Conservation (phyloP, 2,888 invertebrate genomes). For the Trichopoda pennipes region DNA sequence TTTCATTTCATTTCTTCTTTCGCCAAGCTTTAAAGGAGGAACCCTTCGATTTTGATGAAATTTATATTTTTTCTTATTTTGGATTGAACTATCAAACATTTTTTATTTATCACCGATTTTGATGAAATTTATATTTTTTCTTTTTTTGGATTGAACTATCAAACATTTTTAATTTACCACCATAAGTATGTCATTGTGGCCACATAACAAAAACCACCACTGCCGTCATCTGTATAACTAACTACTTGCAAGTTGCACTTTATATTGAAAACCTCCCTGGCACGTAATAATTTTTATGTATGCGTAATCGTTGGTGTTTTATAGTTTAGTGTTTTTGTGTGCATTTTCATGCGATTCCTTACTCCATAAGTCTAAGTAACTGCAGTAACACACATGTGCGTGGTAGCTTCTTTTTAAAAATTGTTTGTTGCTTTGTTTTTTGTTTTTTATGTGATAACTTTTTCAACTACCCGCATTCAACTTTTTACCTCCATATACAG, state of each 20-base stretch:
- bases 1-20: no score
- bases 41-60: no score
- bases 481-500: slow-evolving; percentile 50
- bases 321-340: slow-evolving; percentile 26
- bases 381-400: slow-evolving; percentile 36
- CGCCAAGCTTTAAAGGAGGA: no score
- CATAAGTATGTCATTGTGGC: slow-evolving; percentile 3
- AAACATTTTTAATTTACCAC: slow-evolving; percentile 35
- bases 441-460: slow-evolving; percentile 9
- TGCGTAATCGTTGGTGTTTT: background rate
- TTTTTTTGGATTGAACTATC: no score
- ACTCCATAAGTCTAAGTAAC: background rate
- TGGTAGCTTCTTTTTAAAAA: slow-evolving; percentile 43
- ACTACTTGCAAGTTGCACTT: slow-evolving; percentile 28
- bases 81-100: slow-evolving; percentile 48
- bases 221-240: no score
- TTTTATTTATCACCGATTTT: slow-evolving; percentile 35
- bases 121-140: no score
- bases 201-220: slow-evolving; percentile 6
- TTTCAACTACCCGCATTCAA: slow-evolving; percentile 66
- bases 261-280: slow-evolving; percentile 44
- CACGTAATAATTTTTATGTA: background rate
- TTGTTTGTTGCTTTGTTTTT: slow-evolving; percentile 20
- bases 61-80: no score
- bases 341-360: slow-evolving; percentile 43